Evolutionary conservation across 2,113 vertebrate genomes (phyloP).

Genomic region (Anas platyrhynchos): DNA sequence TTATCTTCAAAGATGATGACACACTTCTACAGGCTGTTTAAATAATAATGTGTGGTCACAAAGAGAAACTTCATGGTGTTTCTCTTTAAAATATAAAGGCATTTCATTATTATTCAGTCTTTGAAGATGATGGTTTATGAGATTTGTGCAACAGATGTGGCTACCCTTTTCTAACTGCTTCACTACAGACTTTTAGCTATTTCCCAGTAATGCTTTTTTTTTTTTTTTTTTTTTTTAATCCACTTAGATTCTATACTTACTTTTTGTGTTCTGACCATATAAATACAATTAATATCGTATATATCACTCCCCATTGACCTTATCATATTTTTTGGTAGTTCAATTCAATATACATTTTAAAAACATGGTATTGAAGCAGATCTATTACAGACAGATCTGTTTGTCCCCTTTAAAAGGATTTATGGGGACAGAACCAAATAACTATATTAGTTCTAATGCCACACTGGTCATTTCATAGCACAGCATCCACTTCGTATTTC

Average conservation of each 20-base stretch:
- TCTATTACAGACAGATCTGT: not conserved
- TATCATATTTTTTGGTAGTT: not conserved
- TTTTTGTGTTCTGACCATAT: not conserved
- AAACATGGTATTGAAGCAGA: not conserved
- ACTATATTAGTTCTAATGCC: not conserved
- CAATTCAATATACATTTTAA: not conserved
- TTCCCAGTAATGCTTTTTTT: not conserved
- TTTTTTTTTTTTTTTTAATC: not conserved
- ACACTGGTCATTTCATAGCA: not conserved
- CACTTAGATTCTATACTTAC: not conserved
- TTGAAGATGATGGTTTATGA: not conserved
- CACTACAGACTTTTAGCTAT: not conserved
- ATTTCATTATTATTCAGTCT: not conserved
- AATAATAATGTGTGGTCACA: not conserved
- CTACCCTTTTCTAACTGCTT: not conserved
- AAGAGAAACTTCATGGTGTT: not conserved
- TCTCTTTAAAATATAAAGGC: not conserved
- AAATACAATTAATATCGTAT: not conserved
- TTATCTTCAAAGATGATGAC: not conserved
- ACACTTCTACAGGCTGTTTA: not conserved
- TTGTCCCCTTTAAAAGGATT: not conserved
- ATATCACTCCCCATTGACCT: accelerated
- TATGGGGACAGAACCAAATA: not conserved
- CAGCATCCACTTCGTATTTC: not conserved
- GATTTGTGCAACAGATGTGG: not conserved